phyloP scores from a whole-genome alignment of 2,113 vertebrate species.

The Jacana jacana region DNA sequence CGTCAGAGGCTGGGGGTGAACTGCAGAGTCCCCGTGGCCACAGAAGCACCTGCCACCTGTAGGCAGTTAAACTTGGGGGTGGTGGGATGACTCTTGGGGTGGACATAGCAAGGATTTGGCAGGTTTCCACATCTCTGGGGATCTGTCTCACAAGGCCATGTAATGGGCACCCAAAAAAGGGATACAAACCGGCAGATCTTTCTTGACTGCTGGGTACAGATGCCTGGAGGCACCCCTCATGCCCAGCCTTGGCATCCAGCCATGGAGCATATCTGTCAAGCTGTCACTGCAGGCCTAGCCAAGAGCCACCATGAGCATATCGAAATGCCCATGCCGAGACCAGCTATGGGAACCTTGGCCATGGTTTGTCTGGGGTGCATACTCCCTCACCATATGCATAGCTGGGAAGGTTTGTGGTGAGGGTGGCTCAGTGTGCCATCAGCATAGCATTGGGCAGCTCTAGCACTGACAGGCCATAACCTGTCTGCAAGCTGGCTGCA shows the following conservation, averaged over 20 bases:
- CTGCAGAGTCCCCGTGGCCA: neutral
- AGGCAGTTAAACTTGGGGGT: neutral
- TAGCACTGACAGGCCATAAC: neutral
- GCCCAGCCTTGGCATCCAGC: neutral
- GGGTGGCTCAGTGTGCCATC: neutral
- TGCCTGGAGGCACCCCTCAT: accelerated
- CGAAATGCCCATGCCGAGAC: accelerated
- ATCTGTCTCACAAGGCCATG: neutral
- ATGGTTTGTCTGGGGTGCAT: accelerated
- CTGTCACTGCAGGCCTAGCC: accelerated
- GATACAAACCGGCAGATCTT: neutral
- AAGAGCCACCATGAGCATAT: neutral
- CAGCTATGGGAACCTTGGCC: neutral
- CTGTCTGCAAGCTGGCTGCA: neutral
- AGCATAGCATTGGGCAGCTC: accelerated
- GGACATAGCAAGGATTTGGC: neutral
- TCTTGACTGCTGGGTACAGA: neutral
- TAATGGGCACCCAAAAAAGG: neutral
- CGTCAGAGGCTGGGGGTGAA: neutral
- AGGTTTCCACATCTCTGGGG: neutral
- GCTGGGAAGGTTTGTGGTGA: neutral
- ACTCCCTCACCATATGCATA: accelerated
- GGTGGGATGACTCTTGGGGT: neutral
- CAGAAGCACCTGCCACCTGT: neutral
- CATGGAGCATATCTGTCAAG: neutral